phyloP scores from a whole-genome alignment of 2,113 vertebrate genomes.

The Rhinogobius similis region DNA sequence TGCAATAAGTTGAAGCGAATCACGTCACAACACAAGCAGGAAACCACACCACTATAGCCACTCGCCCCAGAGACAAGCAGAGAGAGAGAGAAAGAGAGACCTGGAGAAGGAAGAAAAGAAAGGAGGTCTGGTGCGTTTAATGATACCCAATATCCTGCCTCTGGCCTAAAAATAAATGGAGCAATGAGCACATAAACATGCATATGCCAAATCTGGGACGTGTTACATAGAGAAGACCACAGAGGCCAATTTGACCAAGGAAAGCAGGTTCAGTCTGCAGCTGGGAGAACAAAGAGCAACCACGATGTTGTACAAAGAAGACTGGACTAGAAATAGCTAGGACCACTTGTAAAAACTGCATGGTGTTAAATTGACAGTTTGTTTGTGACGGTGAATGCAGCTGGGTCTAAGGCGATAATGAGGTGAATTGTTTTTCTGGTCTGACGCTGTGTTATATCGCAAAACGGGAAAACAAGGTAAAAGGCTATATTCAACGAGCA shows the following conservation, averaged over 20 bases:
- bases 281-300: background rate
- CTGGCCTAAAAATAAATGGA: conserved; percentile 77
- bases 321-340: background rate
- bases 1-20: conserved; percentile 46
- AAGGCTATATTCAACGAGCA: background rate
- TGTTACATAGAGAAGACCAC: background rate
- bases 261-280: background rate
- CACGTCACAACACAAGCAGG: conserved; percentile 69
- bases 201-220: background rate
- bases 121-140: conserved; percentile 62
- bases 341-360: background rate
- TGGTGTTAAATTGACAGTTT: background rate
- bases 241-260: background rate
- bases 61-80: conserved; percentile 39
- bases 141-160: conserved; percentile 69
- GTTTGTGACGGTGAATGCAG: background rate
- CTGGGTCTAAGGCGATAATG: background rate
- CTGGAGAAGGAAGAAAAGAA: conserved; percentile 15
- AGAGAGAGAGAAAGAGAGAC: background rate
- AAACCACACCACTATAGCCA: conserved; percentile 51
- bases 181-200: conserved; percentile 53
- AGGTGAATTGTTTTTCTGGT: background rate
- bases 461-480: background rate
- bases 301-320: background rate
- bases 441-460: background rate